These are phyloP conservation scores for Paguma larvata DNA, from an alignment of 2,797 vertebrate genomes.

Conservation along the genomic window DNA sequence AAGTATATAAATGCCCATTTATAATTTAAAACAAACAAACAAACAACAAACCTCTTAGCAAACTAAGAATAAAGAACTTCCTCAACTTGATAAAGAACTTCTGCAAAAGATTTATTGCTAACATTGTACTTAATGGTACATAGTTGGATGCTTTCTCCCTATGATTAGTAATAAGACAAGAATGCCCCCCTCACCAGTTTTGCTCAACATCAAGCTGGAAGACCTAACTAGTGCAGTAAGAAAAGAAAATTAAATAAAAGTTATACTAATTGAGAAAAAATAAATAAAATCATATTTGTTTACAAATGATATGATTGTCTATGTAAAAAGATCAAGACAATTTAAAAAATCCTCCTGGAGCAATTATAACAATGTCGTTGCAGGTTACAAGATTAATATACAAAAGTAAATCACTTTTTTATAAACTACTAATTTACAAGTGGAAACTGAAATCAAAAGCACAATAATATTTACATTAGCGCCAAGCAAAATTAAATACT, in stretches of 20 bases:
- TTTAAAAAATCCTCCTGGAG: background rate
- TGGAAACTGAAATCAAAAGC: background rate
- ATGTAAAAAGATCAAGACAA: background rate
- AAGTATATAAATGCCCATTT: background rate
- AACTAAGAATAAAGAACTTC: background rate
- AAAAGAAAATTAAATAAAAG: background rate
- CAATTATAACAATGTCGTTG: background rate
- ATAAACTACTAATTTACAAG: background rate
- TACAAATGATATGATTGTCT: background rate
- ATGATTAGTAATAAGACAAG: background rate
- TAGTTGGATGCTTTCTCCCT: background rate
- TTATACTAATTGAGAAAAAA: background rate
- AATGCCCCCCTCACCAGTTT: background rate
- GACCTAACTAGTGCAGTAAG: background rate
- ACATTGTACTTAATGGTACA: background rate
- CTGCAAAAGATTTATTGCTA: background rate
- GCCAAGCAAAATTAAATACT: background rate
- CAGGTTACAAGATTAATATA: background rate
- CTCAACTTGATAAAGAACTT: background rate
- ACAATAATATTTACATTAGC: background rate
- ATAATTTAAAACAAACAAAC: background rate
- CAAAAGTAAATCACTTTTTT: background rate
- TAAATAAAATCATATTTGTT: background rate
- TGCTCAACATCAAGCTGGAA: background rate
- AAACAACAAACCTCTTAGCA: background rate